phyloP scores from a whole-genome alignment of 2,888 invertebrate species.

The Tuberolachnus salignus region DNA sequence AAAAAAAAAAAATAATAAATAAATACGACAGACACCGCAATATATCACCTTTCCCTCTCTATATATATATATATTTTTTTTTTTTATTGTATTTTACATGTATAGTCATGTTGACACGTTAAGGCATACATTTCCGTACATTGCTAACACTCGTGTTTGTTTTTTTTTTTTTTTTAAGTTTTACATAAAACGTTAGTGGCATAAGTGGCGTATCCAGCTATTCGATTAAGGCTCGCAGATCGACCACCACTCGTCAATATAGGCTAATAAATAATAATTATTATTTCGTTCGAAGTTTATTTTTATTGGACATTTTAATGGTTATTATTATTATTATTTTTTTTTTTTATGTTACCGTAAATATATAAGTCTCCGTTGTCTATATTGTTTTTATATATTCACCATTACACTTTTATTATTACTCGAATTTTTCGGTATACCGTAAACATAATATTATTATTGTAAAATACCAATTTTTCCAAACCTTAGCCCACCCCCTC shows the following conservation, averaged over 20 bases:
- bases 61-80: neutral
- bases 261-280: too few species aligned
- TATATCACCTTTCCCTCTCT: too few species aligned
- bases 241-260: conserved; percentile 2
- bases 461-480: too few species aligned
- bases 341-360: conserved; percentile 45
- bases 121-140: neutral
- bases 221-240: neutral
- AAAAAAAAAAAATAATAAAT: neutral
- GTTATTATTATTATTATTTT: conserved; percentile 17
- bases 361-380: neutral
- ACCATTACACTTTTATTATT: neutral
- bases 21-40: neutral
- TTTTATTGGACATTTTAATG: conserved; percentile 7
- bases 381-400: neutral
- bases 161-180: conserved; percentile 14
- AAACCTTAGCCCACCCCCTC: too few species aligned
- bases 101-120: neutral
- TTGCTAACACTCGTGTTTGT: neutral
- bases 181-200: neutral
- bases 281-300: conserved; percentile 22
- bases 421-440: neutral
- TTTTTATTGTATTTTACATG: neutral
- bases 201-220: conserved; percentile 24
- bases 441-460: too few species aligned